Conservation (phyloP, 1,140 invertebrate genomes). For the Drosophila burlai region DNA sequence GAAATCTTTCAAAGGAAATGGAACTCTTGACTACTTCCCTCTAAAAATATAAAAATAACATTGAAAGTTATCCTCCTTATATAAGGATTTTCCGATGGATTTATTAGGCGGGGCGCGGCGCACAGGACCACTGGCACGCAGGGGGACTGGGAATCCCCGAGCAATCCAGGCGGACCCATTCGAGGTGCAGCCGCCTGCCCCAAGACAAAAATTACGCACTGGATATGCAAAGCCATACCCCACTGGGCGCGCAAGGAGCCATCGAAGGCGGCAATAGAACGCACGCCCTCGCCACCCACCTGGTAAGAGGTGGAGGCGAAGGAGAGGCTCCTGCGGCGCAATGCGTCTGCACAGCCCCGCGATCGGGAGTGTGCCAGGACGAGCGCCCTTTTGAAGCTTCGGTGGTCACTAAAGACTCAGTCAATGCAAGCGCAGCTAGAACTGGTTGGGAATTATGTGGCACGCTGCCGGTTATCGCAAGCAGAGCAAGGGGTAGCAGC, state of each 20-base stretch:
- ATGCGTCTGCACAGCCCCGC: constrained; percentile 66
- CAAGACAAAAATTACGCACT: constrained; percentile 82
- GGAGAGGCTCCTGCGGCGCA: constrained; percentile 61
- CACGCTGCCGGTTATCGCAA: too few relatives aligned
- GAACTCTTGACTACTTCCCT: too few relatives aligned
- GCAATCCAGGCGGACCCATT: constrained; percentile 39
- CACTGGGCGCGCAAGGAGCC: constrained; percentile 66
- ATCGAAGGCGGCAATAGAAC: constrained; percentile 64
- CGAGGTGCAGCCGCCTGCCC: constrained; percentile 62
- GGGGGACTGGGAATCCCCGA: constrained; percentile 2
- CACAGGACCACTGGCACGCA: constrained; percentile 61
- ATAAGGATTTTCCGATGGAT: constrained; percentile 14
- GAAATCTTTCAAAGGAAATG: not conserved
- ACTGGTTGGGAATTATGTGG: constrained; percentile 62
- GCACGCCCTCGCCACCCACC: constrained; percentile 49
- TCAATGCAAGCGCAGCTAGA: not conserved
- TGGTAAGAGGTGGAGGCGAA: constrained; percentile 3
- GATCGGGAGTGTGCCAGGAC: constrained; percentile 52
- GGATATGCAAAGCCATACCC: constrained; percentile 85
- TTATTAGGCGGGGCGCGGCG: constrained; percentile 57
- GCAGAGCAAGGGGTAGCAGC: constrained; percentile 3
- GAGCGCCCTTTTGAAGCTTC: constrained; percentile 70
- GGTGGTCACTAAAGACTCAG: rapidly evolving
- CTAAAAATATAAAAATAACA: not conserved
- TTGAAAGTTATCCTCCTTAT: constrained; percentile 19